phyloP scores from a whole-genome alignment of 2,797 vertebrate genomes.

The Typhlichthys subterraneus region DNA sequence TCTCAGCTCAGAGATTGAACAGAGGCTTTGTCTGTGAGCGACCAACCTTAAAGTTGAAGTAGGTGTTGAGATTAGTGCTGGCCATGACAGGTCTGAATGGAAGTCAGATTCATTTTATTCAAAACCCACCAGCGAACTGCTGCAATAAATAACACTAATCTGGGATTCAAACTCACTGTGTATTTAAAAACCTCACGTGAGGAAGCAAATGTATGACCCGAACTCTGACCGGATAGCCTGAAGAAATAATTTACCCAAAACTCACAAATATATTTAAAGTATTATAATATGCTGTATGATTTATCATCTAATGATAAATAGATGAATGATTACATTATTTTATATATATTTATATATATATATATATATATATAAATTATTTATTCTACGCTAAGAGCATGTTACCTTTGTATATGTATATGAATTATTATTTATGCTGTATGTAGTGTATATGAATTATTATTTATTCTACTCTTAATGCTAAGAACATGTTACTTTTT shows the following conservation, averaged over 20 bases:
- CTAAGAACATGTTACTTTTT: not conserved
- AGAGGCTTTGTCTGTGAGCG: conserved; percentile 24
- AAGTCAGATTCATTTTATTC: conserved; percentile 66
- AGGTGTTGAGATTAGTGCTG: conserved; percentile 63
- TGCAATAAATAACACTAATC: conserved; percentile 73
- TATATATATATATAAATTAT: too few relatives aligned
- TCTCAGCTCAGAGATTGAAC: conserved; percentile 11
- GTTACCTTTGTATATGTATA: too few relatives aligned
- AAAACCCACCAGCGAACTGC: conserved; percentile 62
- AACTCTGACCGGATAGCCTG: conserved; percentile 59
- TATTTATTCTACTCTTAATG: too few relatives aligned
- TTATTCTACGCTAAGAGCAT: too few relatives aligned
- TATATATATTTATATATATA: too few relatives aligned
- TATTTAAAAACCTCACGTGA: conserved; percentile 75
- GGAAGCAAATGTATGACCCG: conserved; percentile 63
- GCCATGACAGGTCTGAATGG: conserved; percentile 60
- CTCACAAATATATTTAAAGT: too few relatives aligned
- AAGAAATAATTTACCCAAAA: conserved; percentile 17
- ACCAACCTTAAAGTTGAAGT: conserved; percentile 52
- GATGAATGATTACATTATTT: too few relatives aligned
- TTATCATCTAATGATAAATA: too few relatives aligned
- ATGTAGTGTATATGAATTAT: too few relatives aligned
- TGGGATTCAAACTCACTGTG: conserved; percentile 57
- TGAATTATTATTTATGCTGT: too few relatives aligned
- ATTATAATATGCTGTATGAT: too few relatives aligned